Evolutionary conservation across 2,113 vertebrate genomes (phyloP).

Genomic region (Cheilinus undulatus): DNA sequence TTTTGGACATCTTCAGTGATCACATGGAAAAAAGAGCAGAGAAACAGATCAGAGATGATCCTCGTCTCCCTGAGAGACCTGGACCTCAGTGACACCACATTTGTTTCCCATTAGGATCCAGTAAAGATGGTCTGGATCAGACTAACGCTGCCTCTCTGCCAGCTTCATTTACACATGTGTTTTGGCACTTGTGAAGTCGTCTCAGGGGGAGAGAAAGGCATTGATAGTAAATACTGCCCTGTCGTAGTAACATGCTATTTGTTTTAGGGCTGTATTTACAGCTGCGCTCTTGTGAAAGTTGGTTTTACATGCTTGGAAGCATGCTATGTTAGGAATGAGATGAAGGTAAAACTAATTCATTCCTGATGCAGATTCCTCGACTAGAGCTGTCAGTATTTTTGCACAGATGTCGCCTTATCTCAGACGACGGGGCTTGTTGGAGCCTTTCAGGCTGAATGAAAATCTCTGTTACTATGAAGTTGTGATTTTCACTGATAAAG

Average conservation of each 20-base stretch:
- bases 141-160: slow-evolving; percentile 28
- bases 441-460: background rate
- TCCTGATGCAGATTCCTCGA: slow-evolving; percentile 1
- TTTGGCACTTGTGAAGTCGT: slow-evolving; percentile 52
- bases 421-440: no score
- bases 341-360: slow-evolving; percentile 17
- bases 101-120: slow-evolving; percentile 43
- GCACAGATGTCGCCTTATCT: slow-evolving; percentile 13
- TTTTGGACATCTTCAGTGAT: background rate
- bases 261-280: slow-evolving; percentile 37
- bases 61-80: background rate
- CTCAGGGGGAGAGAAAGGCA: slow-evolving; percentile 24
- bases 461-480: background rate
- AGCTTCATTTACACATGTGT: slow-evolving; percentile 52
- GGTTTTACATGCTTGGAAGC: slow-evolving; percentile 2
- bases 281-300: slow-evolving; percentile 36
- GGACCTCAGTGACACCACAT: slow-evolving; percentile 22
- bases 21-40: background rate
- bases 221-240: slow-evolving; percentile 40
- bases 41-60: background rate
- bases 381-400: background rate
- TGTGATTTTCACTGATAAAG: slow-evolving; percentile 11
- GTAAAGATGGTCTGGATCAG: slow-evolving; percentile 18
- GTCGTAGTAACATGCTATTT: slow-evolving; percentile 40
- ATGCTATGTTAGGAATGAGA: slow-evolving; percentile 26